phyloP scores from a whole-genome alignment of 2,888 invertebrate species.

The Scaptomyza cyrtandrae region DNA sequence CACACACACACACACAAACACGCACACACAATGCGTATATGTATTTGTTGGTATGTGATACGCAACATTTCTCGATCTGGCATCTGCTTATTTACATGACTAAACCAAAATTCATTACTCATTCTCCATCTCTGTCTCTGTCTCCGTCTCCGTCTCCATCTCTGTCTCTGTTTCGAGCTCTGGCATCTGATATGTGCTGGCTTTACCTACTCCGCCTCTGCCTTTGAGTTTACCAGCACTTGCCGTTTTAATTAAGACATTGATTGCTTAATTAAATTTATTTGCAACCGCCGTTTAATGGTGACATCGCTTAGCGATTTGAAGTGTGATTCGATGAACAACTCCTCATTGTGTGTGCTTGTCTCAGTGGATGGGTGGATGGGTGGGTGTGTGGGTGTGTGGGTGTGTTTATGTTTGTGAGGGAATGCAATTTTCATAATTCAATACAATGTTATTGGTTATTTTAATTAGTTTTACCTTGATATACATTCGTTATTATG shows the following conservation, averaged over 20 bases:
- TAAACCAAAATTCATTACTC: constrained; percentile 65
- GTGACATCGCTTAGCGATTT: constrained; percentile 46
- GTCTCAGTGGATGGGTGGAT: background rate
- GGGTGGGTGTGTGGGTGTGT: background rate
- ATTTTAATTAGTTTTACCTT: constrained; percentile 1
- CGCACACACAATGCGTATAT: constrained; percentile 5
- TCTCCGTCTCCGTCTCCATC: background rate
- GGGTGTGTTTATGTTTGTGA: background rate
- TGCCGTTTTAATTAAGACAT: constrained; percentile 68
- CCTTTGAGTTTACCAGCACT: constrained; percentile 31
- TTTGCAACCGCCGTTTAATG: constrained; percentile 41
- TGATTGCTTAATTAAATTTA: constrained; percentile 69
- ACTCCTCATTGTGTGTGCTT: background rate
- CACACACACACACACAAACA: constrained; percentile 12
- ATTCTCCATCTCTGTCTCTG: constrained; percentile 21
- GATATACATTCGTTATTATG: background rate
- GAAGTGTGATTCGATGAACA: constrained; percentile 11
- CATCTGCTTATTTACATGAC: constrained; percentile 64
- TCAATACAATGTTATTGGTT: background rate
- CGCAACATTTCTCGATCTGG: constrained; percentile 28
- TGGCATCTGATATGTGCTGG: constrained; percentile 34
- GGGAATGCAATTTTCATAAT: constrained; percentile 5
- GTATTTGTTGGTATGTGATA: constrained; percentile 18
- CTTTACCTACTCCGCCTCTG: constrained; percentile 12
- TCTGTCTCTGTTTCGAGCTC: background rate